phyloP scores from a whole-genome alignment of 1,140 invertebrate genomes.

The Drosophila saltans region DNA sequence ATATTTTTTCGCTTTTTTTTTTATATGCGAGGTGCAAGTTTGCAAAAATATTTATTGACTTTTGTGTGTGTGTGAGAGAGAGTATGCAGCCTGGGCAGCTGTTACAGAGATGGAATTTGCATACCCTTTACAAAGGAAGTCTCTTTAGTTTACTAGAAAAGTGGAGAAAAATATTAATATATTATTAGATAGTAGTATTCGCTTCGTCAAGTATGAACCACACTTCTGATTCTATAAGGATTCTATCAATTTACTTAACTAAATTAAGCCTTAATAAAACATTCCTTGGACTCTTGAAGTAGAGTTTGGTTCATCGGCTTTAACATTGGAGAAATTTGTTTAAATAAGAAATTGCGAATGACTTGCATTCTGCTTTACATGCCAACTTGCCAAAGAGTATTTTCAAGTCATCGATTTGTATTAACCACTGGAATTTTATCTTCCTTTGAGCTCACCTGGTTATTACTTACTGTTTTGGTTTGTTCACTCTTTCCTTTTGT shows the following conservation, averaged over 20 bases:
- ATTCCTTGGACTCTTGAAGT: too few species aligned
- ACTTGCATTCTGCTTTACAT: too few species aligned
- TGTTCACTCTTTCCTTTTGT: conserved; percentile 9
- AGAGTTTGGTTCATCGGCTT: too few species aligned
- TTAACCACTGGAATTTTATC: conserved; percentile 10
- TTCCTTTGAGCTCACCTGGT: background rate
- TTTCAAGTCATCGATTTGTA: conserved; percentile 12
- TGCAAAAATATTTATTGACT: conserved; percentile 67
- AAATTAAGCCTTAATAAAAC: too few species aligned
- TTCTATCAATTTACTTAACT: too few species aligned
- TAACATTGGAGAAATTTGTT: too few species aligned
- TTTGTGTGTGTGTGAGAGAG: conserved; percentile 16
- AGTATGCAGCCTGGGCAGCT: conserved; percentile 5
- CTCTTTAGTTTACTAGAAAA: background rate
- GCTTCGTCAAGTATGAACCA: too few species aligned
- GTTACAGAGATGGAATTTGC: conserved; percentile 21
- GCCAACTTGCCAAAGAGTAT: conserved; percentile 17
- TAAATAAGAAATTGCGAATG: background rate
- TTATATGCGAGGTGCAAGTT: conserved; percentile 27
- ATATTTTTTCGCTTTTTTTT: conserved; percentile 37
- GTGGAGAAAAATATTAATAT: too few species aligned
- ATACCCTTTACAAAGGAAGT: background rate
- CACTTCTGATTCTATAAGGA: too few species aligned
- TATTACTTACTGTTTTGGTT: conserved; percentile 12
- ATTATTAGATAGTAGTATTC: too few species aligned